Evolutionary conservation across 2,113 vertebrate species (phyloP).

Genomic region (Montifringilla adamsi): DNA sequence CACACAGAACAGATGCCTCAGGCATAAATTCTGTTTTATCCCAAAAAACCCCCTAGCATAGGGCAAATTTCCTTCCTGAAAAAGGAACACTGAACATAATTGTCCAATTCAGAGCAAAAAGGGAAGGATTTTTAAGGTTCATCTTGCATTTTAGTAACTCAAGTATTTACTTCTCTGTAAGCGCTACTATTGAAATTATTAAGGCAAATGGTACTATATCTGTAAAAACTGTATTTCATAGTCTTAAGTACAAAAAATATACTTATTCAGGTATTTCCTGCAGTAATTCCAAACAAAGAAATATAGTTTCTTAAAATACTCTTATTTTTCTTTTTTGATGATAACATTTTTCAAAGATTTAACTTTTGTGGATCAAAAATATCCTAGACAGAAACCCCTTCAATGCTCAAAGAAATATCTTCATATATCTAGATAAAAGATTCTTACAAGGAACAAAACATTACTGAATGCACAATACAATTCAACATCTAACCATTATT

Average conservation of each 20-base stretch:
- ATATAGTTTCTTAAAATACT: neutral
- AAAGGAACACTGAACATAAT: neutral
- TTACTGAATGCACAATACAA: neutral
- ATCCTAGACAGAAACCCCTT: neutral
- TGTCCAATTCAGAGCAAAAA: neutral
- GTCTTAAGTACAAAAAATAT: neutral
- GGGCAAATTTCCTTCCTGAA: neutral
- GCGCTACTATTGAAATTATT: neutral
- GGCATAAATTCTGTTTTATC: neutral
- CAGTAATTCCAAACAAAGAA: neutral
- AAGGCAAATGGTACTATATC: neutral
- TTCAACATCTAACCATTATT: neutral
- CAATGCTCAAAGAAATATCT: neutral
- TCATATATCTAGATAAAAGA: neutral
- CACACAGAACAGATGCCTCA: neutral
- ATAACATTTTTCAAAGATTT: neutral
- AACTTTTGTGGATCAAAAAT: neutral
- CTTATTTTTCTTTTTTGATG: neutral
- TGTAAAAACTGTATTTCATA: neutral
- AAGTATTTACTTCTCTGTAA: neutral
- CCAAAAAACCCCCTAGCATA: fast-evolving
- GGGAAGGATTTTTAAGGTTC: neutral
- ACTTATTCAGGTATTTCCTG: neutral
- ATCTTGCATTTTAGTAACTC: neutral
- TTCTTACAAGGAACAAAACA: neutral